Conservation (phyloP, 1,140 invertebrate genomes). For the Euura saliciscinereae region DNA sequence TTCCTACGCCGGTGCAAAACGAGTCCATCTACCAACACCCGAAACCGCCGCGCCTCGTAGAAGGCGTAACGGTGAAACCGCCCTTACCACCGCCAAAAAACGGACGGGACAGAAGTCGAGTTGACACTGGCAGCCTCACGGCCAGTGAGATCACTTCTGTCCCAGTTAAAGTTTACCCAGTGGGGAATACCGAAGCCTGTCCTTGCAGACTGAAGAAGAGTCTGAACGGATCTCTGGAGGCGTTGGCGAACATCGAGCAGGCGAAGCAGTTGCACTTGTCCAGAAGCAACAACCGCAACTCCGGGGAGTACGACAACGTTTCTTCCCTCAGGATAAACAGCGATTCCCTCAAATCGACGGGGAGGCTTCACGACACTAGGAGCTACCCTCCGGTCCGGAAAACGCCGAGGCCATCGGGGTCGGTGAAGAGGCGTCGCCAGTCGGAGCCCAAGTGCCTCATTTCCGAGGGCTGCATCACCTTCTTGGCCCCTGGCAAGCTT, state of each 20-base stretch:
- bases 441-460: not conserved
- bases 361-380: not conserved
- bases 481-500: not conserved
- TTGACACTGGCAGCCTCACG: conserved; percentile 53
- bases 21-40: conserved; percentile 68
- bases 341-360: not conserved
- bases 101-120: conserved; percentile 63
- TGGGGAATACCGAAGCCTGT: not conserved
- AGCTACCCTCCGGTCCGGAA: not conserved
- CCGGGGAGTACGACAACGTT: not conserved
- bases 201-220: not conserved
- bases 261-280: not conserved
- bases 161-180: conserved; percentile 22
- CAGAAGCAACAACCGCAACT: not conserved
- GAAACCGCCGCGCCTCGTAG: conserved; percentile 62
- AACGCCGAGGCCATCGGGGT: not conserved
- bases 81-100: conserved; percentile 66
- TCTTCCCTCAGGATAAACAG: not conserved
- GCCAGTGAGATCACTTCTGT: conserved; percentile 54
- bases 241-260: not conserved
- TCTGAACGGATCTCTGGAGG: not conserved
- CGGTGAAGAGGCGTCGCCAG: not conserved
- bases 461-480: conserved; percentile 4
- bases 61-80: conserved; percentile 40
- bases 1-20: conserved; percentile 62